Conservation (phyloP, 1,140 invertebrate genomes). For the Plodia interpunctella region DNA sequence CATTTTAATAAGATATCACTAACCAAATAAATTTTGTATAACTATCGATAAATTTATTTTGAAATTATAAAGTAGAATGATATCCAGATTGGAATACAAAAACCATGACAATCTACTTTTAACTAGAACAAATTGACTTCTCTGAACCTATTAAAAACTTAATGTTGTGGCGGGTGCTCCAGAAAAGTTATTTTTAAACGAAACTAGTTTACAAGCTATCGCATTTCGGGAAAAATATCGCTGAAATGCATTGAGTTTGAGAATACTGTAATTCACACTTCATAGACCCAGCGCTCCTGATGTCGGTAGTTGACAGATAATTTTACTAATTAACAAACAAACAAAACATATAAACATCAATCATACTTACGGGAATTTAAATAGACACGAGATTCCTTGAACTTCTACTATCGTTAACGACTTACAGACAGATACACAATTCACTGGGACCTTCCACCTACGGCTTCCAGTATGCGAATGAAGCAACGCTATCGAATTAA, state of each 20-base stretch:
- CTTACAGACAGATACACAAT: conserved; percentile 23
- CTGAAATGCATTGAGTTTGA: neutral
- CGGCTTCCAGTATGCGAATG: conserved; percentile 56
- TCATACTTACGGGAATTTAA: neutral
- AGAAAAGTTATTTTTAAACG: conserved; percentile 11
- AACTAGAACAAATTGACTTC: neutral
- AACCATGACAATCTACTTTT: too few species aligned
- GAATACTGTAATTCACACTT: too few species aligned
- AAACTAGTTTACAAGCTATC: neutral
- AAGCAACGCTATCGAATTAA: conserved; percentile 33
- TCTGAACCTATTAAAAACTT: conserved; percentile 4
- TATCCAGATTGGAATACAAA: too few species aligned
- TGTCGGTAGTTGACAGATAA: neutral
- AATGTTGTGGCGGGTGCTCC: conserved; percentile 10
- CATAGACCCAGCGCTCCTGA: too few species aligned
- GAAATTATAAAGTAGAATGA: too few species aligned
- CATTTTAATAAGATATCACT: too few species aligned
- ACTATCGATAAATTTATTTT: too few species aligned
- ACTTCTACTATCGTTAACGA: conserved; percentile 40
- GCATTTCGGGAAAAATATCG: neutral
- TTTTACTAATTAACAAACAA: too few species aligned
- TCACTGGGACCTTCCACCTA: conserved; percentile 25
- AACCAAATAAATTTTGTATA: too few species aligned
- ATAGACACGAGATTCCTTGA: conserved; percentile 39
- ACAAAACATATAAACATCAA: neutral